Evolutionary conservation across 2,888 invertebrate genomes (phyloP), one percentile per base, ranked within the genome.

Genomic region (Drosophila birchii): DNA sequence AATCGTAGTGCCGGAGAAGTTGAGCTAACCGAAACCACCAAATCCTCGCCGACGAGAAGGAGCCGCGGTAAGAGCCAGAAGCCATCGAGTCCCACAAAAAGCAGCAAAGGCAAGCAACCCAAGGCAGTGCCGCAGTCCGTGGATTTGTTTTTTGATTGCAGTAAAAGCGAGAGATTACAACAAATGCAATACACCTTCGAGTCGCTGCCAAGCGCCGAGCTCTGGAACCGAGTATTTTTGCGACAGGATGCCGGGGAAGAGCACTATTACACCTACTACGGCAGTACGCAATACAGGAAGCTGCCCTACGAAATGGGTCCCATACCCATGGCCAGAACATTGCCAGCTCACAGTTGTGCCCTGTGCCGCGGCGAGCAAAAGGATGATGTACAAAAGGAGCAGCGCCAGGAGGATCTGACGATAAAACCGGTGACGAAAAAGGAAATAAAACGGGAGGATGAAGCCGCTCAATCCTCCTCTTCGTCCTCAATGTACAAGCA

Each of bases 171-270:
- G 43, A 79, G 86, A 8, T 34, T 92, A 36, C 80, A 82, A 43
- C 73, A 86, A 12, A 72, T 91, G 67, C 75, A 75, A 0, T 92
- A 91, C 57, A 77, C 91, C 0, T 97, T 97, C 90, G 97, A 97
- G 92, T 94, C 94, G 18, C 93, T 96, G 67, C 97, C 97, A 1
- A 93, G 93, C 39, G 94, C 95, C 26, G 96, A 96, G 89, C 94
- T 96, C 0, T 97, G 97, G 97, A 96, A 95, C 90, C 94, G 95
- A 75, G 95, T 96, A 1, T 97, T 96, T 89, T 94, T 94, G 76
- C 93, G 97, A 1, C 96, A 96, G 89, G 96, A 97, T 88, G 94
- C 94, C 55, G 95, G 95, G 18, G 94, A 95, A 75, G 94, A 96
- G 81, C 94, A 93, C 90, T 94, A 94, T 88, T 94, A 94, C 93